Base-by-base conservation (phyloP, 1,140 invertebrate species). In the Oreohelix idahoensis region DNA sequence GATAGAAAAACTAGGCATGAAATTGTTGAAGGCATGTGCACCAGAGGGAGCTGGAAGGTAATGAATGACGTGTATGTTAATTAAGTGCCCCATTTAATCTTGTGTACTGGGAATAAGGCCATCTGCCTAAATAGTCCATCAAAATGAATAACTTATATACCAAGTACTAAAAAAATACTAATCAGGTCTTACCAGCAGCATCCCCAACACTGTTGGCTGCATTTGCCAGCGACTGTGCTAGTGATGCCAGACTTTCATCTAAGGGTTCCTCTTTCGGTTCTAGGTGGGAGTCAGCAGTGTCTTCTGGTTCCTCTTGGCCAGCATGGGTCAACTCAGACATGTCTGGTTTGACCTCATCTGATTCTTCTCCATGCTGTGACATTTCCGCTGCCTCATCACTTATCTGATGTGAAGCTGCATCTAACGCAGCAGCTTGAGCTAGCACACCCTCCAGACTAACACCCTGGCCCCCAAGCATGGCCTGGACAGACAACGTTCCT, bases 231-330 rank as follows among this genome's bases (percentile, higher is more conserved):
- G 79, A 39, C 71, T 71, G 53, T 15, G 76, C 81, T 42, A 86
- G 42, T 38, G 71, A 73, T 35, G 84, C 51, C 32, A 85, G 58
- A 71, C 79, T 80, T 32, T 87, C 84, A 35, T 81, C 83, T 26
- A 86, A 82, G 13, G 79, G 58, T 42, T 83, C 87, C 42, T 95
- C 94, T 88, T 95, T 95, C 15, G 94, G 95, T 42, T 95, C 95
- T 15, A 95, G 89, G 1, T 84, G 51, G 23, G 49, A 77, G n/a
- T 51, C 36, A 36, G n/a, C 74, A 42, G 78, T 11, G 17, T 38
- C 38, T 20, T 81, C 83, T 13, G 39, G 35, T n/a, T 81, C 70
- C 36, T 78, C 70, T 17, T 53, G 51, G 36, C 29, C 71, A 11
- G 58, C 70, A 26, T 39, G 29, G 2, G 53, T 58, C 10, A 66